Base-by-base conservation (phyloP, 2,888 invertebrate species). In the Lasioglossum morio region DNA sequence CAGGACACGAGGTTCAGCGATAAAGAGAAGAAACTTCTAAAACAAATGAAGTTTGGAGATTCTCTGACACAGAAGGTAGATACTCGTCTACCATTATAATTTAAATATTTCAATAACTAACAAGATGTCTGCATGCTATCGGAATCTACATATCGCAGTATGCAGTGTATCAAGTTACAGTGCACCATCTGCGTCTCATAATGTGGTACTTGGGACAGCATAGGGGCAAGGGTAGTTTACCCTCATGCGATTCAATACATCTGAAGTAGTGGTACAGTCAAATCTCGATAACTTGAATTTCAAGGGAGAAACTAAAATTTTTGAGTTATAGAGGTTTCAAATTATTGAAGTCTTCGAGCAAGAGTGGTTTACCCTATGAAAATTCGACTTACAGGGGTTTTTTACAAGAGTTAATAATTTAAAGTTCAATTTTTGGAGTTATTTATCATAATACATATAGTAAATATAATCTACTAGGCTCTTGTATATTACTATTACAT, bases 1-100 rank as follows among this genome's bases (percentile, higher is more conserved):
- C 99, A 99, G 96, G 99, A 99, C 96, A 99, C 99, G 94, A 97
- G 99, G 94, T 99, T 99, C 96, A 98, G 99, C 95, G 99, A 99
- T 96, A 99, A 99, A 96, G 99, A 99, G 96, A 99, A 99, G 96
- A 99, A 99, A 95, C 96, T 99, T 75, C 97, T 99, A 96, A 99
- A 99, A 95, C 98, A 98, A 95, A 99, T 99, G 99, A 99, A 98
- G 95, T 99, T 99, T 95, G 98, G 98, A 57, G 99, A 99, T 94
- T 98, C 98, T 91, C 96, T 99, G 72, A 98, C 98, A 90, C 98
- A 98, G 95, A 98, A 99, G 97, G 99, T 98, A 95, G 14, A 16
- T 63, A 53, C 12, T 40, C 12, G 2, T 60, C 14, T 2, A 4
- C 16, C 4, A n/a, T 14, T 70, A 12, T 37, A 34, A 12, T 1